phyloP scores from a whole-genome alignment of 2,113 vertebrate genomes.

The Desmodus rotundus region DNA sequence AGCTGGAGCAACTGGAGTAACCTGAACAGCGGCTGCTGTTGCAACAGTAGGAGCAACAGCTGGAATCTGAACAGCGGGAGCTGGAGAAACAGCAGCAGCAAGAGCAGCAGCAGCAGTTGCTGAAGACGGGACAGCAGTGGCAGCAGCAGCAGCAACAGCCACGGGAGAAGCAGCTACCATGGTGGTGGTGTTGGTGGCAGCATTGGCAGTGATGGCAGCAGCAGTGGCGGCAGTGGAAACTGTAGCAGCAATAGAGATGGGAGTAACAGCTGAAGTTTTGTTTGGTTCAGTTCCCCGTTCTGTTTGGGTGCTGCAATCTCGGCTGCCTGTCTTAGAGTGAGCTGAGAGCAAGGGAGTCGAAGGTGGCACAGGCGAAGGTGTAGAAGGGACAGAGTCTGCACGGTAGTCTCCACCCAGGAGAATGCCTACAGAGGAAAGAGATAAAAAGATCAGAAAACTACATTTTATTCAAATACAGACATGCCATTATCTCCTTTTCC shows the following conservation, averaged over 20 bases:
- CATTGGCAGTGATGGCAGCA: slow-evolving; percentile 37
- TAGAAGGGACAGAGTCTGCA: slow-evolving; percentile 92
- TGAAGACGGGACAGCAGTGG: not conserved
- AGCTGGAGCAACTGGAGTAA: slow-evolving; percentile 53
- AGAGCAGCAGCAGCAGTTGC: not conserved
- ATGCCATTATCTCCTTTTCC: not conserved
- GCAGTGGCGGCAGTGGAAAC: slow-evolving; percentile 1
- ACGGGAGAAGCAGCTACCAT: slow-evolving; percentile 52
- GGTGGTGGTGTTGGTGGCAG: slow-evolving; percentile 48
- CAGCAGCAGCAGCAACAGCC: not conserved
- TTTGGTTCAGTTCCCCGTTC: slow-evolving; percentile 86
- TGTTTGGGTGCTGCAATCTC: slow-evolving; percentile 96
- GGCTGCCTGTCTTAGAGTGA: slow-evolving; percentile 96
- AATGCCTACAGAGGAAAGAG: slow-evolving; percentile 82
- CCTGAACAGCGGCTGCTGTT: slow-evolving; percentile 34
- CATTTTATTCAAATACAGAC: not conserved
- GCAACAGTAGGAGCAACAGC: not conserved
- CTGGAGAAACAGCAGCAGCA: slow-evolving; percentile 1
- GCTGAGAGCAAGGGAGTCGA: slow-evolving; percentile 88
- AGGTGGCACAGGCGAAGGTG: slow-evolving; percentile 93
- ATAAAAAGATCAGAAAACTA: slow-evolving; percentile 14
- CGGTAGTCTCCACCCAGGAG: slow-evolving; percentile 94
- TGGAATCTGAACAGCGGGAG: not conserved
- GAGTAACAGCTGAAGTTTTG: slow-evolving; percentile 79
- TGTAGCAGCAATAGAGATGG: slow-evolving; percentile 67